Percentiles rank a stretch among this genome's conserved stretches.
phyloP scores from a whole-genome alignment of 2,888 invertebrate genomes.

The Trichacis sp. region DNA sequence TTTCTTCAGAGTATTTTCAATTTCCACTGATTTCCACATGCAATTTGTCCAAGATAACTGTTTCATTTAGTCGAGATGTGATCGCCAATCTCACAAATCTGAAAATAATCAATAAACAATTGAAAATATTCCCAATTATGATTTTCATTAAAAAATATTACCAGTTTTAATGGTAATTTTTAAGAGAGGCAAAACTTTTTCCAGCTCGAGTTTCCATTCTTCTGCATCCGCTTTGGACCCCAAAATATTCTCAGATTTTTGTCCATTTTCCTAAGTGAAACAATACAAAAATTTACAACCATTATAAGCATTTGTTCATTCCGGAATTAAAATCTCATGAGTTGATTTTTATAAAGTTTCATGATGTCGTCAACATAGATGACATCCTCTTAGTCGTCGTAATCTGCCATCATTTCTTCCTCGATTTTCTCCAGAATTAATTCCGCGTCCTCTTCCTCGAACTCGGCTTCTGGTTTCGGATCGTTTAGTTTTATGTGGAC shows the following conservation, averaged over 20 bases:
- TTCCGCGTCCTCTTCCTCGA: constrained; percentile 86
- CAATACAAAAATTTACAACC: too few relatives aligned
- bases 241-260: constrained; percentile 71
- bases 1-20: constrained; percentile 87
- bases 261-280: constrained; percentile 51
- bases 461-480: constrained; percentile 73
- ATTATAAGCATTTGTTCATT: too few relatives aligned
- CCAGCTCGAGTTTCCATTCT: constrained; percentile 92
- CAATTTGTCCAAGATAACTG: constrained; percentile 83
- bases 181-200: constrained; percentile 91
- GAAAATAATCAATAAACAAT: too few relatives aligned
- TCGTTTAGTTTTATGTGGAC: constrained; percentile 71
- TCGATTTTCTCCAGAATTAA: constrained; percentile 86
- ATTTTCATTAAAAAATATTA: too few relatives aligned
- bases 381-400: constrained; percentile 76
- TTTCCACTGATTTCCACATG: constrained; percentile 87
- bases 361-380: constrained; percentile 74
- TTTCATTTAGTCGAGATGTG: constrained; percentile 93
- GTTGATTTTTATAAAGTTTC: constrained; percentile 59
- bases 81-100: constrained; percentile 91
- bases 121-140: too few relatives aligned
- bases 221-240: constrained; percentile 79
- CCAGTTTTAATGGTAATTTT: constrained; percentile 77
- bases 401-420: constrained; percentile 84
- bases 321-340: too few relatives aligned